phyloP scores from a whole-genome alignment of 2,888 invertebrate species.

The Nomada lathburiana region DNA sequence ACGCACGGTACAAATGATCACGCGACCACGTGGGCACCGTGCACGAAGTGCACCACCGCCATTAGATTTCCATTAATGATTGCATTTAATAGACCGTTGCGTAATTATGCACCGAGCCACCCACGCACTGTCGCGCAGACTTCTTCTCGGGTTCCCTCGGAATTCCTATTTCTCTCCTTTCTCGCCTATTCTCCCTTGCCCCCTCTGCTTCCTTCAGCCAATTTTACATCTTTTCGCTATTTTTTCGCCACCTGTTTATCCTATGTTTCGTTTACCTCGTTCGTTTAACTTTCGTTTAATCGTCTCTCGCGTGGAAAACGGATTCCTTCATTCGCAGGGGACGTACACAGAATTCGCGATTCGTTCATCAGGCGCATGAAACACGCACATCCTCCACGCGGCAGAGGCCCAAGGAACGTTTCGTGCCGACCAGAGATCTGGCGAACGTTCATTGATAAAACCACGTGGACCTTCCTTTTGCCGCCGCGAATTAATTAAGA shows the following conservation, averaged over 20 bases:
- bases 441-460: conserved; percentile 60
- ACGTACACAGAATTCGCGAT: not conserved
- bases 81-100: conserved; percentile 74
- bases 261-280: not conserved
- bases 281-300: too few species aligned
- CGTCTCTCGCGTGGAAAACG: not conserved
- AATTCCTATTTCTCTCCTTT: conserved; percentile 5
- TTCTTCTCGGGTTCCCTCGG: conserved; percentile 12
- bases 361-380: not conserved
- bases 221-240: not conserved
- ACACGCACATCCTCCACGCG: conserved; percentile 20
- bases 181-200: not conserved
- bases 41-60: conserved; percentile 55
- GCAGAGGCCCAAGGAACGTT: conserved; percentile 24
- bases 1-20: conserved; percentile 56
- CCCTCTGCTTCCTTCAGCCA: not conserved
- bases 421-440: conserved; percentile 45
- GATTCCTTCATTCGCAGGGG: not conserved
- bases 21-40: conserved; percentile 46
- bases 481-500: conserved; percentile 65
- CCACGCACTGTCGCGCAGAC: conserved; percentile 65
- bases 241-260: not conserved
- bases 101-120: conserved; percentile 73
- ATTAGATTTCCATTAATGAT: conserved; percentile 75
- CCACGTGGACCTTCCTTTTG: conserved; percentile 16